phyloP scores from a whole-genome alignment of 2,797 vertebrate genomes.

The Takifugu rubripes region DNA sequence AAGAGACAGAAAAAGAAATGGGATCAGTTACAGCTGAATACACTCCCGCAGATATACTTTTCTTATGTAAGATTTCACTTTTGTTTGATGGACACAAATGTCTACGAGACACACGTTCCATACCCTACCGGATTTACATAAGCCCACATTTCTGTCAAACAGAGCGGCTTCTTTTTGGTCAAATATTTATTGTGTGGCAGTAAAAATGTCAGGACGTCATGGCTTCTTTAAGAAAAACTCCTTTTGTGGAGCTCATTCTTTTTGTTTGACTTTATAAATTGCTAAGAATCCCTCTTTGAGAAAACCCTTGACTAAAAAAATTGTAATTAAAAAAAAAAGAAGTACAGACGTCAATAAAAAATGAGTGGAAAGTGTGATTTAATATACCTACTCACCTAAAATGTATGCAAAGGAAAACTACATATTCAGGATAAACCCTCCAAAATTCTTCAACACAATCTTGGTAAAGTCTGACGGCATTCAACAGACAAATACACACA shows the following conservation, averaged over 20 bases:
- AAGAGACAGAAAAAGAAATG: slow-evolving; percentile 50
- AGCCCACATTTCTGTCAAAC: slow-evolving; percentile 65
- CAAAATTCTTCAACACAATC: slow-evolving; percentile 10
- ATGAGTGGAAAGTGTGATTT: too few relatives aligned
- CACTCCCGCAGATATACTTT: slow-evolving; percentile 64
- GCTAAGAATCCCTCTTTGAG: too few relatives aligned
- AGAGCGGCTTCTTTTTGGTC: slow-evolving; percentile 32
- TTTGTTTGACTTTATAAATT: background rate
- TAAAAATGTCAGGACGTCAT: background rate
- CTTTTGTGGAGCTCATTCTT: background rate
- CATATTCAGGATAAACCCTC: background rate
- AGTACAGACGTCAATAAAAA: too few relatives aligned
- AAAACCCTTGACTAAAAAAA: too few relatives aligned
- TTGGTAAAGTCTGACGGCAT: slow-evolving; percentile 36
- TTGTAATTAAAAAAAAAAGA: too few relatives aligned
- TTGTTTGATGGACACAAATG: slow-evolving; percentile 71
- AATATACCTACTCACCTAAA: background rate
- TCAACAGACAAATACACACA: slow-evolving; percentile 34
- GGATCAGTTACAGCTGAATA: slow-evolving; percentile 68
- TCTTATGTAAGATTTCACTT: slow-evolving; percentile 73
- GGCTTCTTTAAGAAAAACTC: background rate
- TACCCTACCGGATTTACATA: slow-evolving; percentile 54
- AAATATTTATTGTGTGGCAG: slow-evolving; percentile 20
- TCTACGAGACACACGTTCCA: slow-evolving; percentile 38
- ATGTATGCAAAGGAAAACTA: background rate